Conservation (phyloP, 2,888 invertebrate genomes). For the Plusia festucae region DNA sequence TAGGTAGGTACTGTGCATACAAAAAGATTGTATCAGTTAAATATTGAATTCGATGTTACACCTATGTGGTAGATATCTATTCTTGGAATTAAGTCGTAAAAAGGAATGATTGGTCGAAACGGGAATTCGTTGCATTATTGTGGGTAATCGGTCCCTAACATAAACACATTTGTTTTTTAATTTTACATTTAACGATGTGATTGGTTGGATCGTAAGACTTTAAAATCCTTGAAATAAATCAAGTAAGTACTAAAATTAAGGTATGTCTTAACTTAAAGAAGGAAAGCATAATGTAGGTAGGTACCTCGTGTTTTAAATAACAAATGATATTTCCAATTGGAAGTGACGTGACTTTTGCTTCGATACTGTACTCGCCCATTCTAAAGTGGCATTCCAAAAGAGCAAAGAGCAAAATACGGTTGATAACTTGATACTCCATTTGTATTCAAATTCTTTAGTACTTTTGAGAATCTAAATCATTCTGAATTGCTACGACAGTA, state of each 20-base stretch:
- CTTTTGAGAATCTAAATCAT: no score
- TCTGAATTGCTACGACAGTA: no score
- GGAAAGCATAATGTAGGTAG: neutral
- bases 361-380: neutral
- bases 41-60: slow-evolving; percentile 54
- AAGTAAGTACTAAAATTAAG: slow-evolving; percentile 20
- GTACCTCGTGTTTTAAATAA: neutral
- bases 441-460: neutral
- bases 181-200: slow-evolving; percentile 53
- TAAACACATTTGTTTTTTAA: slow-evolving; percentile 53
- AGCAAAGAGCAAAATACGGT: neutral
- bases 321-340: neutral
- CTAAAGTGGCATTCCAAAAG: slow-evolving; percentile 1
- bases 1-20: slow-evolving; percentile 34
- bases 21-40: slow-evolving; percentile 53
- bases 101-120: slow-evolving; percentile 43
- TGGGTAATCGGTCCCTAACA: slow-evolving; percentile 36
- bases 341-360: neutral
- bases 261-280: slow-evolving; percentile 24
- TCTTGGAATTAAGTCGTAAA: slow-evolving; percentile 54
- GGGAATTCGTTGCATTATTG: slow-evolving; percentile 43
- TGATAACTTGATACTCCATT: neutral
- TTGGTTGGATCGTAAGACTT: slow-evolving; percentile 35
- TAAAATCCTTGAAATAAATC: slow-evolving; percentile 46
- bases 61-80: slow-evolving; percentile 35